phyloP scores from a whole-genome alignment of 2,888 invertebrate species.

The Aphodius sticticus region DNA sequence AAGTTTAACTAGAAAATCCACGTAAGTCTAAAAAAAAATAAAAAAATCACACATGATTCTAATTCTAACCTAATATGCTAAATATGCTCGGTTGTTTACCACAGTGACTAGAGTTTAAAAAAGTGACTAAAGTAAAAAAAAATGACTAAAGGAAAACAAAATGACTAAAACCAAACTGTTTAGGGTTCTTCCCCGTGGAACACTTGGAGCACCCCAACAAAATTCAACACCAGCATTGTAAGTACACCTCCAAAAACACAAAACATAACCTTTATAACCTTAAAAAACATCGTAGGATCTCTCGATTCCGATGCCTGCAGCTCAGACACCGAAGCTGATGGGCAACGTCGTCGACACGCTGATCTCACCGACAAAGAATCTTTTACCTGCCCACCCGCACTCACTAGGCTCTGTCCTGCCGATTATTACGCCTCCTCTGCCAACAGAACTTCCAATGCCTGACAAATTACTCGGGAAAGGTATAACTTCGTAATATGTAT shows the following conservation, averaged over 20 bases:
- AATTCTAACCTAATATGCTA: no score
- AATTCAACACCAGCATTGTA: conserved; percentile 38
- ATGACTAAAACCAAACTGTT: conserved; percentile 32
- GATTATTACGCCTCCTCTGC: conserved; percentile 53
- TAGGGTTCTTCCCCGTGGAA: conserved; percentile 44
- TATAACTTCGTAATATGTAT: conserved; percentile 34
- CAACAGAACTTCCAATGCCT: conserved; percentile 58
- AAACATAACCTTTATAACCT: background rate
- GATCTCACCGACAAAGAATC: conserved; percentile 55
- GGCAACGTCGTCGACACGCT: conserved; percentile 52
- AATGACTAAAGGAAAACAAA: background rate
- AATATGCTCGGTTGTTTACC: no score
- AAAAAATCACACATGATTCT: no score
- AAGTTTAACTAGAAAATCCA: no score
- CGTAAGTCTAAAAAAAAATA: no score
- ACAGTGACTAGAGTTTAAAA: no score
- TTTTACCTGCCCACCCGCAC: conserved; percentile 49
- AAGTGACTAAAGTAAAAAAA: conserved; percentile 14
- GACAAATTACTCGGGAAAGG: conserved; percentile 57
- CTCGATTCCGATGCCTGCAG: conserved; percentile 54
- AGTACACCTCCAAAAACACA: conserved; percentile 13
- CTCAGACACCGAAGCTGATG: conserved; percentile 53
- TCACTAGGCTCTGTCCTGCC: conserved; percentile 46
- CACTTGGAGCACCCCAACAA: conserved; percentile 40
- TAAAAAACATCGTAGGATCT: conserved; percentile 46